These are phyloP conservation scores for Neria commutata DNA, from an alignment of 2,888 invertebrate species.

Conservation along the genomic window DNA sequence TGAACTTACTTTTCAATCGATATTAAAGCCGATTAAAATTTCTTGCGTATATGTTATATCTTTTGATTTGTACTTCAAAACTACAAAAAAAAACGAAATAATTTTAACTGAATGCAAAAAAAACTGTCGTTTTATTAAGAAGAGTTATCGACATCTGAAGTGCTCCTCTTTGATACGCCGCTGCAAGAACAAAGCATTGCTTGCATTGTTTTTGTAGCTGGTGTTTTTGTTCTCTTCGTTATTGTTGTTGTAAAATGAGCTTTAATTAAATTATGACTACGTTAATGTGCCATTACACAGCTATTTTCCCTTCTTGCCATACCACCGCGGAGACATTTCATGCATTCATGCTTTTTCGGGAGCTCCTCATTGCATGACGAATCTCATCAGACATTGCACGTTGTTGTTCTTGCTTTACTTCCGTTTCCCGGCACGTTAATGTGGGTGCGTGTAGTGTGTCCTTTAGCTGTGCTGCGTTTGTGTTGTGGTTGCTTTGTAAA, in stretches of 20 bases:
- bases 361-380: slow-evolving; percentile 52
- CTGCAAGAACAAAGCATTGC: too few relatives aligned
- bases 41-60: too few relatives aligned
- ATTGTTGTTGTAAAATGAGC: slow-evolving; percentile 9
- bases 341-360: background rate
- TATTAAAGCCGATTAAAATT: too few relatives aligned
- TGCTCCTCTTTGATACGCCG: too few relatives aligned
- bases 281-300: slow-evolving; percentile 49
- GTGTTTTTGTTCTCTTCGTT: background rate
- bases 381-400: slow-evolving; percentile 47
- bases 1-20: too few relatives aligned
- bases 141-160: too few relatives aligned
- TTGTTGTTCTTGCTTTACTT: slow-evolving; percentile 21
- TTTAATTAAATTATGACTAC: slow-evolving; percentile 55
- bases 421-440: background rate
- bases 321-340: background rate
- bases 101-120: too few relatives aligned
- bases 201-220: background rate
- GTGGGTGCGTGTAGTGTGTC: slow-evolving; percentile 21
- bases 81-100: too few relatives aligned
- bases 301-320: background rate
- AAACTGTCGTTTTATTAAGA: too few relatives aligned
- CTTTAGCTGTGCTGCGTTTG: too few relatives aligned
- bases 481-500: slow-evolving; percentile 21
- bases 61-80: too few relatives aligned